Conservation (phyloP, 2,888 invertebrate species). For the Heterodera filipjevi region DNA sequence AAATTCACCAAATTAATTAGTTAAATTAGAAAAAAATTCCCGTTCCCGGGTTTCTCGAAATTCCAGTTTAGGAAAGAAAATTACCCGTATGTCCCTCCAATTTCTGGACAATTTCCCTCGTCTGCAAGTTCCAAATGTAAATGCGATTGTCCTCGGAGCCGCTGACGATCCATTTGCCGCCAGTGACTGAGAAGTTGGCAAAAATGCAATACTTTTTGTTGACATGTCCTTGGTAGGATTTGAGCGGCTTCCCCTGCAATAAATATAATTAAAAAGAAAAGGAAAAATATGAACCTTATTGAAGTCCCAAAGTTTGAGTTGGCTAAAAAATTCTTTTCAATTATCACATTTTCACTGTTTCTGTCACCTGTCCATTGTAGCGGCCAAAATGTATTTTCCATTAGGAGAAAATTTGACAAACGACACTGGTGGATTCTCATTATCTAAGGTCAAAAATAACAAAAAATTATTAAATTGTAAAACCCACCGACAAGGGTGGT, state of each 20-base stretch:
- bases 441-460: constrained; percentile 72
- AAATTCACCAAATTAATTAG: no score
- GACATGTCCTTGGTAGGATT: constrained; percentile 95
- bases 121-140: constrained; percentile 99
- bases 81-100: constrained; percentile 90
- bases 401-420: constrained; percentile 99
- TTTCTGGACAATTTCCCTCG: constrained; percentile 97
- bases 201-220: constrained; percentile 99
- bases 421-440: constrained; percentile 98
- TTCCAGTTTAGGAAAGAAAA: not conserved
- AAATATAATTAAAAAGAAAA: not conserved
- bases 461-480: no score
- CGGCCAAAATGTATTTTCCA: constrained; percentile 97
- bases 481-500: constrained; percentile 83
- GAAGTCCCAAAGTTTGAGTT: constrained; percentile 98
- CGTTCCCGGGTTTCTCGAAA: no score
- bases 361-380: constrained; percentile 86
- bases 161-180: constrained; percentile 99
- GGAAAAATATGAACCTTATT: constrained; percentile 70
- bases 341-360: not conserved
- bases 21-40: no score
- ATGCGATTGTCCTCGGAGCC: constrained; percentile 99
- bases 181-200: constrained; percentile 98
- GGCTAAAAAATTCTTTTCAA: constrained; percentile 68
- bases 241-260: constrained; percentile 94